Percentiles rank a stretch among this genome's conserved stretches.
phyloP scores from a whole-genome alignment of 2,113 vertebrate species.

The Pogona vitticeps region DNA sequence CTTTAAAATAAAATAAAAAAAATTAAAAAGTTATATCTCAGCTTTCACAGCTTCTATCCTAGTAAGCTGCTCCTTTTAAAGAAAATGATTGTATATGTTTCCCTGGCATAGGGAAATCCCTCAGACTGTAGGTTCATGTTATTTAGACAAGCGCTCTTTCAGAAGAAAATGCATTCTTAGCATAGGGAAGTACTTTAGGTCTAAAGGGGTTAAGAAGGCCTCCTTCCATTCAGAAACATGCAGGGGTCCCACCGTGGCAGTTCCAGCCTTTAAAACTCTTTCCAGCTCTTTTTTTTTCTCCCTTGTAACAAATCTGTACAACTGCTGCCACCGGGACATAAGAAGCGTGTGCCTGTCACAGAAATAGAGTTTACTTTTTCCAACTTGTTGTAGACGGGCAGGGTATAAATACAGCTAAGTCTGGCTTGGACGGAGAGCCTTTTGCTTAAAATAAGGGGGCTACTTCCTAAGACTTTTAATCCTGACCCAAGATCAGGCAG shows the following conservation, averaged over 20 bases:
- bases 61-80: conserved; percentile 66
- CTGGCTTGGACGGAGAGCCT: conserved; percentile 72
- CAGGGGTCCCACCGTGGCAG: conserved; percentile 91
- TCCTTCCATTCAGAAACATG: conserved; percentile 86
- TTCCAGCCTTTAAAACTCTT: conserved; percentile 86
- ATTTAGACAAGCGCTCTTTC: conserved; percentile 74
- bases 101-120: conserved; percentile 66
- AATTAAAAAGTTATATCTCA: conserved; percentile 57
- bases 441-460: conserved; percentile 76
- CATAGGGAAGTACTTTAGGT: conserved; percentile 77
- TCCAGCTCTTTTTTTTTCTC: conserved; percentile 79
- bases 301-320: conserved; percentile 82
- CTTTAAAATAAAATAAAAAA: too few relatives aligned
- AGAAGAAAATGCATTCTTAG: conserved; percentile 78
- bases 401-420: conserved; percentile 83
- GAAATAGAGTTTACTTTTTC: conserved; percentile 80
- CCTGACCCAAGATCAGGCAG: conserved; percentile 67
- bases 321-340: conserved; percentile 85
- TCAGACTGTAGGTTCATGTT: conserved; percentile 58
- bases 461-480: conserved; percentile 73
- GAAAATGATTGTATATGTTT: conserved; percentile 64
- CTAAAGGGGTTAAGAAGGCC: conserved; percentile 89
- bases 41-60: conserved; percentile 73
- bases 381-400: conserved; percentile 77
- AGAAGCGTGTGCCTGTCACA: conserved; percentile 82